Evolutionary conservation across 2,888 invertebrate genomes (phyloP).

Genomic region (Caprella mutica): DNA sequence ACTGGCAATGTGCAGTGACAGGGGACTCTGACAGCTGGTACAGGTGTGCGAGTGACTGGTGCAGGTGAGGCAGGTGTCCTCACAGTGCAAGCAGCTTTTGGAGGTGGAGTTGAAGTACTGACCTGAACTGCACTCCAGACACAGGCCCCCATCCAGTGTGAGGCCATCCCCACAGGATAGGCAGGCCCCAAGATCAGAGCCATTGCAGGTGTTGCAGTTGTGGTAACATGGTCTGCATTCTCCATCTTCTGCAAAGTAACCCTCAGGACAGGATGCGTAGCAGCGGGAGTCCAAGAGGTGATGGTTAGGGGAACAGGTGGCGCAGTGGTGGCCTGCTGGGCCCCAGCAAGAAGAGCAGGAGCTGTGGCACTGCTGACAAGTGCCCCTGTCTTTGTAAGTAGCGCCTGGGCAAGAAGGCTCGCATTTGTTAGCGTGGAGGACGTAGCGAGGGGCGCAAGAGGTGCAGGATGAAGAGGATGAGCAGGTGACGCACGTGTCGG

Average conservation of each 20-base stretch:
- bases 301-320: conserved; percentile 14
- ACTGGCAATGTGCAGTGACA: conserved; percentile 21
- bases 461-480: conserved; percentile 58
- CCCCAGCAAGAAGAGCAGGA: conserved; percentile 23
- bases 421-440: conserved; percentile 62
- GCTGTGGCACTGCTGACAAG: conserved; percentile 36
- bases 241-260: conserved; percentile 14
- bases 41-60: conserved; percentile 14
- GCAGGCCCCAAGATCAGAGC: conserved; percentile 20
- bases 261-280: conserved; percentile 16
- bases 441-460: conserved; percentile 51
- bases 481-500: conserved; percentile 55
- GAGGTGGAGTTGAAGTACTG: conserved; percentile 18
- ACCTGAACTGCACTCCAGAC: conserved; percentile 25
- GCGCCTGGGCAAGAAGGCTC: conserved; percentile 55
- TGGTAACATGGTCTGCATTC: conserved; percentile 29
- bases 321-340: conserved; percentile 23
- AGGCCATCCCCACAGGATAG: conserved; percentile 24
- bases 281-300: conserved; percentile 18
- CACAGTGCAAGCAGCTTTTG: conserved; percentile 14
- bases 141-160: conserved; percentile 30
- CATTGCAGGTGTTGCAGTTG: conserved; percentile 26
- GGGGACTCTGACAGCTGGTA: conserved; percentile 22
- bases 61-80: conserved; percentile 22
- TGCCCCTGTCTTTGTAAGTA: conserved; percentile 65